Percentiles rank a stretch among this genome's conserved stretches.
Conservation (phyloP, 2,888 invertebrate species). For the Hydriomena furcata region DNA sequence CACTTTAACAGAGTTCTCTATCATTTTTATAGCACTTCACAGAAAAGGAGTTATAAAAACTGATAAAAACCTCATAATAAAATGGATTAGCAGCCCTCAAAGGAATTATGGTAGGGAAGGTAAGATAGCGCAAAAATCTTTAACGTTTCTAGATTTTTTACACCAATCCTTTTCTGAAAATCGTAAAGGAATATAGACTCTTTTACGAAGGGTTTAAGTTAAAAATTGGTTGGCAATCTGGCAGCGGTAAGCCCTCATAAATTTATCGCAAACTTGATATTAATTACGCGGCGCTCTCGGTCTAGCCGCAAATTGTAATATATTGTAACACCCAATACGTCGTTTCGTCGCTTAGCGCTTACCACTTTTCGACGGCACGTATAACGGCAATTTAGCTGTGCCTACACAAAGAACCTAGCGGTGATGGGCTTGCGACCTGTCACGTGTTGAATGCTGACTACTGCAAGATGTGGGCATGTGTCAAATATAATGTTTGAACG, state of each 20-base stretch:
- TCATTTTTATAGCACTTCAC: neutral
- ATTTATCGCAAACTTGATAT: slow-evolving; percentile 71
- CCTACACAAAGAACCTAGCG: too few relatives aligned
- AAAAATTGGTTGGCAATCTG: slow-evolving; percentile 17
- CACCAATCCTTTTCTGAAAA: slow-evolving; percentile 9
- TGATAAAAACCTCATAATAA: slow-evolving; percentile 11
- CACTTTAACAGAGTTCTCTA: too few relatives aligned
- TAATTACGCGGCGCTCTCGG: slow-evolving; percentile 66
- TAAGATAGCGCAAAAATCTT: slow-evolving; percentile 17
- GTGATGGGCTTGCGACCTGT: too few relatives aligned
- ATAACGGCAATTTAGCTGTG: too few relatives aligned
- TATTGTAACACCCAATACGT: slow-evolving; percentile 49
- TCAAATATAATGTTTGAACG: too few relatives aligned
- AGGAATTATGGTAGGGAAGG: slow-evolving; percentile 13
- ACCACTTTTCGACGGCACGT: too few relatives aligned
- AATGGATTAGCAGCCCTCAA: slow-evolving; percentile 14
- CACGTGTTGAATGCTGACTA: too few relatives aligned
- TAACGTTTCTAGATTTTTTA: slow-evolving; percentile 10
- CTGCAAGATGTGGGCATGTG: too few relatives aligned
- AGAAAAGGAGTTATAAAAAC: slow-evolving; percentile 13
- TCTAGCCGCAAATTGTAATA: slow-evolving; percentile 67
- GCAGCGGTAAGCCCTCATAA: slow-evolving; percentile 25
- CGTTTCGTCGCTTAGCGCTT: too few relatives aligned
- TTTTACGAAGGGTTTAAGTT: slow-evolving; percentile 11
- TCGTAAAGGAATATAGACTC: slow-evolving; percentile 2